Evolutionary conservation across 2,888 invertebrate species (phyloP).

Genomic region (Eupithecia pulchellata): DNA sequence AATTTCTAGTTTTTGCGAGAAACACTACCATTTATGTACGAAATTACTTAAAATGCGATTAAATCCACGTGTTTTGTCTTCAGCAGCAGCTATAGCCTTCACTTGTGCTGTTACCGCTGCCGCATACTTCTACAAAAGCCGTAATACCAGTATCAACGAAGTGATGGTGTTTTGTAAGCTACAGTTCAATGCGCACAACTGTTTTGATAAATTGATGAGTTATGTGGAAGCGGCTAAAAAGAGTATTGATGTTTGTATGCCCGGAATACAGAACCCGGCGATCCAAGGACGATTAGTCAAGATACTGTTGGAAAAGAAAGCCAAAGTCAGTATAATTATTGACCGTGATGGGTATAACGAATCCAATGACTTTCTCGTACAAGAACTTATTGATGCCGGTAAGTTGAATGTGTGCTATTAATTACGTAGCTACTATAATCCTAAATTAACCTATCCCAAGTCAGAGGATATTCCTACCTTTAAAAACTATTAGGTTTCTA

Average conservation of each 20-base stretch:
- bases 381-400: conserved; percentile 77
- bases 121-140: conserved; percentile 74
- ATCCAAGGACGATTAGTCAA: conserved; percentile 74
- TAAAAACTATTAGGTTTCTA: too few species aligned
- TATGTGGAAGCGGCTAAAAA: conserved; percentile 73
- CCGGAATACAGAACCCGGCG: conserved; percentile 78
- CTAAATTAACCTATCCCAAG: too few species aligned
- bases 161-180: conserved; percentile 83
- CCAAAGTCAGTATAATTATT: conserved; percentile 73
- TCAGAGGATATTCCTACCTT: too few species aligned
- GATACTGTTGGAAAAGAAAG: conserved; percentile 68
- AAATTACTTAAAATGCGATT: conserved; percentile 77
- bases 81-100: conserved; percentile 72
- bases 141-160: conserved; percentile 73
- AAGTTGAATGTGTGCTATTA: conserved; percentile 43
- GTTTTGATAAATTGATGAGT: conserved; percentile 77
- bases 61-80: conserved; percentile 68
- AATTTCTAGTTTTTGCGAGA: conserved; percentile 44
- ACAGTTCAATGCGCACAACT: conserved; percentile 76
- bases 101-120: conserved; percentile 77
- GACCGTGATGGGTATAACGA: conserved; percentile 73
- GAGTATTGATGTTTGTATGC: conserved; percentile 78
- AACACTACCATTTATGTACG: conserved; percentile 65
- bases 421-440: too few species aligned
- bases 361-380: conserved; percentile 71